phyloP scores from a whole-genome alignment of 2,797 vertebrate genomes.

The Sebastes cheni region DNA sequence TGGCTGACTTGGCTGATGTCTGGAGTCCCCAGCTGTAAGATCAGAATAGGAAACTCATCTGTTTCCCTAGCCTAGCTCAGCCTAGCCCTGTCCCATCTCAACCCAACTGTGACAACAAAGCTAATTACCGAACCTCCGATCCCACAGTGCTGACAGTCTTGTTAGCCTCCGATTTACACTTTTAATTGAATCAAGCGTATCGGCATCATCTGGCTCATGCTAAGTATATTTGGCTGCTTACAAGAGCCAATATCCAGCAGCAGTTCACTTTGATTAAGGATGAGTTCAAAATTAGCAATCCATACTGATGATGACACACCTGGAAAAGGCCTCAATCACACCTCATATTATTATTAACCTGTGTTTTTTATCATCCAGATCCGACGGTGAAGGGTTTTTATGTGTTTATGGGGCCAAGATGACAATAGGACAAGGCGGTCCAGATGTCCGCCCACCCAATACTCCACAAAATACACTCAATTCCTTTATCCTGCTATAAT shows the following conservation, averaged over 20 bases:
- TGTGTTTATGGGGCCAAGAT: slow-evolving; percentile 13
- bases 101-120: slow-evolving; percentile 69
- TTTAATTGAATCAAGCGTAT: slow-evolving; percentile 71
- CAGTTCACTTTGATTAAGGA: slow-evolving; percentile 39
- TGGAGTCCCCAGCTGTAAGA: slow-evolving; percentile 39
- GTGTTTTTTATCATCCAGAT: not conserved
- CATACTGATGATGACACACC: slow-evolving; percentile 19
- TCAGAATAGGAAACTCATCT: slow-evolving; percentile 54
- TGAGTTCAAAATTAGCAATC: slow-evolving; percentile 27
- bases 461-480: slow-evolving; percentile 14
- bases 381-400: not conserved
- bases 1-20: slow-evolving; percentile 8
- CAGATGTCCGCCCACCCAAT: not conserved
- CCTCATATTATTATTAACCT: not conserved
- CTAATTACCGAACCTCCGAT: slow-evolving; percentile 69
- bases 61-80: slow-evolving; percentile 54
- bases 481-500: slow-evolving; percentile 30
- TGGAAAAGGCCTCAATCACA: not conserved
- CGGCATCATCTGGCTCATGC: slow-evolving; percentile 66
- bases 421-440: not conserved
- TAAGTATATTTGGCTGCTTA: slow-evolving; percentile 58
- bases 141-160: slow-evolving; percentile 65
- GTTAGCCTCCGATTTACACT: slow-evolving; percentile 73
- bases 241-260: slow-evolving; percentile 27
- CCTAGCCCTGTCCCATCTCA: slow-evolving; percentile 59